phyloP scores from a whole-genome alignment of 2,797 vertebrate species.

The Ciconia nigra region DNA sequence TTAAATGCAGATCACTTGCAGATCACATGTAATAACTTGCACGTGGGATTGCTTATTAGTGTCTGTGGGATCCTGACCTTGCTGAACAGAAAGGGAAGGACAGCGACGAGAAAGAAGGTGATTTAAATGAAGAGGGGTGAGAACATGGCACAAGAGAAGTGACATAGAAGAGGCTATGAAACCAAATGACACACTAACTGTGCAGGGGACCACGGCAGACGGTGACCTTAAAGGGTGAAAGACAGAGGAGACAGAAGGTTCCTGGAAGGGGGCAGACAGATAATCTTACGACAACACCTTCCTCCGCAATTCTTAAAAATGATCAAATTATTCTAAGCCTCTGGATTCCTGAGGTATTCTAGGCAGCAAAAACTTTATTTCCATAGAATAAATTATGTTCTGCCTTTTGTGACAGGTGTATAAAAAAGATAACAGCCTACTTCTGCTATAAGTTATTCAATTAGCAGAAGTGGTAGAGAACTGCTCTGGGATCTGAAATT shows the following conservation, averaged over 20 bases:
- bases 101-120: background rate
- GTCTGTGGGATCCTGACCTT: background rate
- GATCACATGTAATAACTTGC: background rate
- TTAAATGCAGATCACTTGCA: background rate
- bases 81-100: background rate
- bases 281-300: background rate
- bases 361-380: background rate
- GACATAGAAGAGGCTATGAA: background rate
- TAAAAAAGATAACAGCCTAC: background rate
- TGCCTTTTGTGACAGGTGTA: background rate
- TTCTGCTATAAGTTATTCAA: conserved; percentile 30
- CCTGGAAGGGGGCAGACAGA: background rate
- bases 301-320: background rate
- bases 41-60: background rate
- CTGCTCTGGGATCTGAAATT: conserved; percentile 34
- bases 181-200: background rate
- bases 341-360: background rate
- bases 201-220: background rate
- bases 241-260: background rate
- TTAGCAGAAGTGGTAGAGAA: conserved; percentile 10
- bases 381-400: background rate
- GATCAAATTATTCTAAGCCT: background rate
- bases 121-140: background rate
- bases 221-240: background rate
- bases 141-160: background rate